phyloP scores from a whole-genome alignment of 2,888 invertebrate species.

The Trilocha varians region DNA sequence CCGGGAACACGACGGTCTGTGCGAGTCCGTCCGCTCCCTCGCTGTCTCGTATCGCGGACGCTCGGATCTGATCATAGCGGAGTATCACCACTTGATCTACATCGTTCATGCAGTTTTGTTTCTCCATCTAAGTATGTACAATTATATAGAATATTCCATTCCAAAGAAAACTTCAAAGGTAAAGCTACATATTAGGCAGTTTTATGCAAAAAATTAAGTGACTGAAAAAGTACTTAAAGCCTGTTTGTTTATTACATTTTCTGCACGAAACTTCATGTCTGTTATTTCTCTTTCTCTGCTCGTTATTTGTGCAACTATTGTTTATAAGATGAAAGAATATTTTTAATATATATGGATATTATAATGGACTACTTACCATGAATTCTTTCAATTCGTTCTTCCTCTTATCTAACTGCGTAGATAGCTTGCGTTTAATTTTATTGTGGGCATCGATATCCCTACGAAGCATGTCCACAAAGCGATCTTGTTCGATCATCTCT shows the following conservation, averaged over 20 bases:
- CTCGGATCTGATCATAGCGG: constrained; percentile 78
- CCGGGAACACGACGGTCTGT: constrained; percentile 77
- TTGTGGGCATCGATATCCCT: constrained; percentile 75
- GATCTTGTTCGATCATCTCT: constrained; percentile 71
- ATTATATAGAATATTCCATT: too few relatives aligned
- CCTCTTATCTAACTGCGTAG: constrained; percentile 66
- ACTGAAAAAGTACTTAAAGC: too few relatives aligned
- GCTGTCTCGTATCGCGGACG: constrained; percentile 54
- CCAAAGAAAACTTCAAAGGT: too few relatives aligned
- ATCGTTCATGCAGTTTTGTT: constrained; percentile 85
- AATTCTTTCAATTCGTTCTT: constrained; percentile 76
- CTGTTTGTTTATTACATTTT: too few relatives aligned
- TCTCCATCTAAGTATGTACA: constrained; percentile 78
- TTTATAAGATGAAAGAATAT: neutral
- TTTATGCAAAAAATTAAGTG: too few relatives aligned
- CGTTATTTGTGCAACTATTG: neutral
- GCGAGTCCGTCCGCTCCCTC: constrained; percentile 49
- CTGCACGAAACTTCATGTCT: too few relatives aligned
- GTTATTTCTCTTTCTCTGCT: neutral
- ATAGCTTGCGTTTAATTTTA: constrained; percentile 72
- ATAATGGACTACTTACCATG: constrained; percentile 67
- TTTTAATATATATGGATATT: too few relatives aligned
- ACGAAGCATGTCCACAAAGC: constrained; percentile 68
- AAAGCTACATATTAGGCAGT: too few relatives aligned
- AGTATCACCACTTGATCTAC: constrained; percentile 80